Evolutionary conservation across 2,113 vertebrate genomes (phyloP), one percentile per base, ranked within the genome.

Genomic region (Cebidichthys violaceus): DNA sequence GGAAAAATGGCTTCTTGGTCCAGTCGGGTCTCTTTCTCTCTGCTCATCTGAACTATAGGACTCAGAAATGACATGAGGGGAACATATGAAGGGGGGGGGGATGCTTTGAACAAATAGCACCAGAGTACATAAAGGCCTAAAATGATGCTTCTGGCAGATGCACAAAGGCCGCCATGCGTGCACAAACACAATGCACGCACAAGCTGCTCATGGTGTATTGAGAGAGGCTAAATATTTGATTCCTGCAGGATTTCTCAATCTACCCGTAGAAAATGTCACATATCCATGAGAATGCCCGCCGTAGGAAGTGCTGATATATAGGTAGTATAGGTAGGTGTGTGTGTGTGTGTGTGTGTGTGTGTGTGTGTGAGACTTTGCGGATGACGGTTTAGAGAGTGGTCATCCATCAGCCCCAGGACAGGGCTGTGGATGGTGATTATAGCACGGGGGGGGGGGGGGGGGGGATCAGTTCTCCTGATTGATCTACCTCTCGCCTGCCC

Each of bases 361-460:
- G 50, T 47, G 52, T 77, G 66, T 70, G 75, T 47, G 33, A 52
- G 78, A 68, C 11, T 71, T 14, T 57, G 43, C 55, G 77, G 47
- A 52, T 71, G 85, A 73, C 37, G 59, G 67, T 33, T 70, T 70
- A 66, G 78, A 86, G 81, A 85, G 79, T 68, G 84, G 74, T 84
- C 85, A 89, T 93, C 86, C 71, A 92, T 93, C 90, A 93, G 83
- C 73, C 47, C 4, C 39, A 8, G 86, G 77, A 92, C 90, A 89
- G 82, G 74, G 45, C 79, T 77, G 79, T 76, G 84, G 87, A 86
- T 83, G 79, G 83, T 86, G 83, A 92, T 92, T 92, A 89, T 72
- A 86, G 70, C 29, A 39, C 31, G 5, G 27, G 6, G 9, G 17
- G 14, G 22, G 74, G n/a, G 54, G 35, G 52, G 67, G 59, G 37